A percentile compares a stretch with the other conserved stretches of the same genome.
Evolutionary conservation across 2,888 invertebrate species (phyloP).

Genomic region (Hyppa rectilinea): DNA sequence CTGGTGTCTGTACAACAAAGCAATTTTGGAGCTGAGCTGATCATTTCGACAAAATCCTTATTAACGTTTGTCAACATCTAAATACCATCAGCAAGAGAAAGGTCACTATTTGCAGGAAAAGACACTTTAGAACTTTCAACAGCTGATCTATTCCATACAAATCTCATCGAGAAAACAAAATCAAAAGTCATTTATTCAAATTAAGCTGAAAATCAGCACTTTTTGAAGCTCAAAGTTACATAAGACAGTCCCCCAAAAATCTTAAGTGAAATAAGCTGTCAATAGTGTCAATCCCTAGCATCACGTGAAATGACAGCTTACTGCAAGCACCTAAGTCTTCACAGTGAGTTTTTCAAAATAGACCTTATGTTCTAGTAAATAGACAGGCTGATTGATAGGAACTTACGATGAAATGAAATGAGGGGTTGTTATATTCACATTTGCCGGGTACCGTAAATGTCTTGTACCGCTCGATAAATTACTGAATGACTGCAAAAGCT

Average conservation of each 20-base stretch:
- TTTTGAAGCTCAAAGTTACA: no score
- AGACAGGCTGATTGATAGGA: conserved; percentile 26
- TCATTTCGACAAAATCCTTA: neutral
- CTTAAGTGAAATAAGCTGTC: no score
- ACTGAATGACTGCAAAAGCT: conserved; percentile 35
- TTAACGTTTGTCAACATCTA: neutral
- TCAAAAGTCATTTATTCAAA: no score
- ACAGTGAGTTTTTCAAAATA: no score
- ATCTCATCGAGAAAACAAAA: no score
- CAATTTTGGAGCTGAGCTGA: neutral
- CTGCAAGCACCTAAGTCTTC: no score
- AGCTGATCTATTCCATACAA: no score
- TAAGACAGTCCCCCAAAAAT: no score
- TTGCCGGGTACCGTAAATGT: conserved; percentile 54
- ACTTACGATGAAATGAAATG: conserved; percentile 35
- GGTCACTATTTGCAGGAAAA: neutral
- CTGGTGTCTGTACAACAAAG: neutral
- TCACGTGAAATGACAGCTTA: no score
- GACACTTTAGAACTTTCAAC: neutral
- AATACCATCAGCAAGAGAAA: neutral
- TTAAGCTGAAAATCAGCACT: no score
- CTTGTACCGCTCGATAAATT: conserved; percentile 48
- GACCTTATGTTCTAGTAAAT: conserved; percentile 24
- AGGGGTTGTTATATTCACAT: conserved; percentile 56
- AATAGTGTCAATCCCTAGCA: no score